Evolutionary conservation across 2,113 vertebrate species (phyloP), one percentile per base, ranked within the genome.

Genomic region (Aptenodytes patagonicus): DNA sequence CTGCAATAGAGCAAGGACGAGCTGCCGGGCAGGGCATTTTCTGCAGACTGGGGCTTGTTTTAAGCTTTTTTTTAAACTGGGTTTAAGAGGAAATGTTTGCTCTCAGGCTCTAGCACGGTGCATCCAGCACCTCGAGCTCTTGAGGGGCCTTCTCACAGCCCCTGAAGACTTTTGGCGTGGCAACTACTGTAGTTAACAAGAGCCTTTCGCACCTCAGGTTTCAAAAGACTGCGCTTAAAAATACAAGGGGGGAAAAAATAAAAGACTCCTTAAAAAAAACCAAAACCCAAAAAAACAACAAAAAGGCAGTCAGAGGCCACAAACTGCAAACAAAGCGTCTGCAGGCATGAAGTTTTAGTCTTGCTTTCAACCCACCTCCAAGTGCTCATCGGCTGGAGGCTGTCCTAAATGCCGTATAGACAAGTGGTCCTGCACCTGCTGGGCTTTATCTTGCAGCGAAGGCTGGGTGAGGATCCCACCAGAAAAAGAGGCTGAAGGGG

Each of bases 351-450:
- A 68, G 65, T 7, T 38, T 29, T 26, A 22, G 19, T 21, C 58
- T 52, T 82, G 66, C 73, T 65, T 79, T 25, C 87, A 66, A 19
- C 15, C 69, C 78, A 44, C 70, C 22, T 87, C 83, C 42, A 62
- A 42, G 62, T 2, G 40, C 62, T 19, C 57, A 21, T 51, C 25
- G 36, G 44, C 78, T 25, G 61, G 18, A 72, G 71, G 24, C 34
- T 65, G 44, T 20, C 77, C 77, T 31, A 34, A 76, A 78, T 36
- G 80, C 57, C 80, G n/a, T 0, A 2, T 0, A 32, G 36, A 11
- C 44, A 66, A 65, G 17, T 25, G 87, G 2, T 26, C 68, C 90
- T 36, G 76, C 96, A 97, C 92, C 96, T 95, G 96, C 90, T 52
- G 47, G 7, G 0, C 24, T 47, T 66, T 25, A 44, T 92, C 94